Percentiles rank a stretch among this genome's conserved stretches.
These are phyloP conservation scores for Pachyseris speciosa DNA, from an alignment of 64 coral and sea anemone genomes.

Conservation along the genomic window DNA sequence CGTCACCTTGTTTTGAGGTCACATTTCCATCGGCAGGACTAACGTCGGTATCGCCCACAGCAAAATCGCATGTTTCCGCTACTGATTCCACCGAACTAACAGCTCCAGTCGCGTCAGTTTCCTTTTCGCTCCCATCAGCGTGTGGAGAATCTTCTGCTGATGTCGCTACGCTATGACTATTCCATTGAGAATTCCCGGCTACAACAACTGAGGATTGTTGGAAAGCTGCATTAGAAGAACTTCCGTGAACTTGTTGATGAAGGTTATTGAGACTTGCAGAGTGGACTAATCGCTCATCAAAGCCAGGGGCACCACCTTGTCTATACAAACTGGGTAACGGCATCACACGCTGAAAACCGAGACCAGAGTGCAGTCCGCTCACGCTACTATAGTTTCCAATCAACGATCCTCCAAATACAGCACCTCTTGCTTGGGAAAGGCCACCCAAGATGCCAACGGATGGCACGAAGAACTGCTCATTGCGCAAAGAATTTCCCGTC, in stretches of 20 bases:
- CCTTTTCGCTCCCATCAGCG: not conserved
- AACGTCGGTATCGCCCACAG: no score
- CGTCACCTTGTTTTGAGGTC: not conserved
- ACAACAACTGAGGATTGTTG: not conserved
- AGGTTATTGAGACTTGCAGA: not conserved
- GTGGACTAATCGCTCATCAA: not conserved
- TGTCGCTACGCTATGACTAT: no score
- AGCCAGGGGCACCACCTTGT: not conserved
- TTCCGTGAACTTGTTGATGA: not conserved
- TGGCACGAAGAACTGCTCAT: constrained; percentile 7
- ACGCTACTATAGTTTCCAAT: not conserved
- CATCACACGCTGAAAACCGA: not conserved
- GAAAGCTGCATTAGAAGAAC: not conserved
- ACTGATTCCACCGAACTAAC: not conserved
- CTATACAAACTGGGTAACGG: not conserved
- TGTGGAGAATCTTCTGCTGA: not conserved
- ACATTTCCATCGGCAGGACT: not conserved
- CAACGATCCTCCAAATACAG: not conserved
- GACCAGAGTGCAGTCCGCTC: not conserved
- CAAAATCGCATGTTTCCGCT: not conserved
- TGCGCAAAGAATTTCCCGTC: not conserved
- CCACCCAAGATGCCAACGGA: constrained; percentile 38
- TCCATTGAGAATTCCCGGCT: not conserved
- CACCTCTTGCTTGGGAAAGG: not conserved
- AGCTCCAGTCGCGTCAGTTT: not conserved